These are phyloP conservation scores for Axis porcinus DNA, from an alignment of 2,113 vertebrate species.

Conservation along the genomic window DNA sequence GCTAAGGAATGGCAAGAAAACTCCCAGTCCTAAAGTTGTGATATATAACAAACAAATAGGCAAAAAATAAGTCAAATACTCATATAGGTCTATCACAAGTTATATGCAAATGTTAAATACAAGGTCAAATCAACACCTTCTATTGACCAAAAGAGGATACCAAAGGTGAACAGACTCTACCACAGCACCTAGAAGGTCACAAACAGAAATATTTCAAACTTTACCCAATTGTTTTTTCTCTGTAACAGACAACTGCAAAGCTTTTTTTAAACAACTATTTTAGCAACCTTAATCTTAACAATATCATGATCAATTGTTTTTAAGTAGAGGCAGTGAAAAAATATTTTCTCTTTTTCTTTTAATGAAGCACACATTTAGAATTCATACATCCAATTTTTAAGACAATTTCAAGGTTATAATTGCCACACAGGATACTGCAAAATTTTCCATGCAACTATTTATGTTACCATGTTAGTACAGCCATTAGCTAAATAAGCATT, in stretches of 20 bases:
- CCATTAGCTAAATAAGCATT: background rate
- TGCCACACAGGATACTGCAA: background rate
- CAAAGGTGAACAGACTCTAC: background rate
- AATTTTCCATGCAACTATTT: background rate
- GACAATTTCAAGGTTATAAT: background rate
- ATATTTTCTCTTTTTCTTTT: background rate
- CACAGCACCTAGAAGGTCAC: background rate
- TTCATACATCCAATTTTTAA: background rate
- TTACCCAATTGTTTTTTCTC: background rate
- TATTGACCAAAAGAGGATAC: background rate
- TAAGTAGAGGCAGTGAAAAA: background rate
- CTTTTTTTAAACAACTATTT: background rate
- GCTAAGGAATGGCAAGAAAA: background rate
- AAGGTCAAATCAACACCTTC: background rate
- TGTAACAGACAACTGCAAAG: background rate
- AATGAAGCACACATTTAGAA: slow-evolving; percentile 12
- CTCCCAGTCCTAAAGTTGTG: background rate
- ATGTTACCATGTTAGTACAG: accelerated
- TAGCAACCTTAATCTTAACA: background rate
- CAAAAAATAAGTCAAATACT: background rate
- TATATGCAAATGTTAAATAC: background rate
- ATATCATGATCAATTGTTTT: background rate
- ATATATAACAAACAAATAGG: background rate
- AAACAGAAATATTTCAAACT: background rate
- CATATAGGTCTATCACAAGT: background rate